Conservation (phyloP, 2,113 vertebrate genomes). For the Oreotrochilus melanogaster region DNA sequence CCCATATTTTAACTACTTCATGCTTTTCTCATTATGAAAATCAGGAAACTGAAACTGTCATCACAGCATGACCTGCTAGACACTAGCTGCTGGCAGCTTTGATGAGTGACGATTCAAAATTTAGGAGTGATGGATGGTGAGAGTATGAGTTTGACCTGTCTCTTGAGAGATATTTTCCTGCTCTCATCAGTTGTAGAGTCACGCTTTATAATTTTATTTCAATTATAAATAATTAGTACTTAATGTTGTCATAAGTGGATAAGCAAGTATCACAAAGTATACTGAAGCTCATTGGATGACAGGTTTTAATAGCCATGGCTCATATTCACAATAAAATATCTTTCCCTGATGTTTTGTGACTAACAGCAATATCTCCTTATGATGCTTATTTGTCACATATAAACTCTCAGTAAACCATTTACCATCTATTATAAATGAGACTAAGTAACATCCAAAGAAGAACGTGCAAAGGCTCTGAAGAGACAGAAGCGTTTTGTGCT, state of each 20-base stretch:
- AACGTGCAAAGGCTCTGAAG: background rate
- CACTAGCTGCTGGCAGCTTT: background rate
- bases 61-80: background rate
- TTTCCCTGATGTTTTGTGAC: background rate
- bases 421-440: background rate
- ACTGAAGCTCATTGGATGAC: background rate
- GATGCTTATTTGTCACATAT: background rate
- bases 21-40: background rate
- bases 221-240: conserved; percentile 39
- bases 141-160: background rate
- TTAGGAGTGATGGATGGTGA: background rate
- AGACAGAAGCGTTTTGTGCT: background rate
- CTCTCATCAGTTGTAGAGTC: background rate
- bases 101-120: background rate
- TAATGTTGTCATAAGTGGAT: background rate
- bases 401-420: background rate
- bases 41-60: background rate
- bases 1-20: background rate
- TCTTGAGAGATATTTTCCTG: background rate
- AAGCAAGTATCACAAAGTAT: background rate
- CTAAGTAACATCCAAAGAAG: background rate
- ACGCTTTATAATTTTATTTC: background rate
- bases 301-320: conserved; percentile 19
- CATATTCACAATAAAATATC: background rate
- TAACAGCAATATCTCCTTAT: background rate